Evolutionary conservation across 2,888 invertebrate species (phyloP).

Genomic region (Erebia epiphron): DNA sequence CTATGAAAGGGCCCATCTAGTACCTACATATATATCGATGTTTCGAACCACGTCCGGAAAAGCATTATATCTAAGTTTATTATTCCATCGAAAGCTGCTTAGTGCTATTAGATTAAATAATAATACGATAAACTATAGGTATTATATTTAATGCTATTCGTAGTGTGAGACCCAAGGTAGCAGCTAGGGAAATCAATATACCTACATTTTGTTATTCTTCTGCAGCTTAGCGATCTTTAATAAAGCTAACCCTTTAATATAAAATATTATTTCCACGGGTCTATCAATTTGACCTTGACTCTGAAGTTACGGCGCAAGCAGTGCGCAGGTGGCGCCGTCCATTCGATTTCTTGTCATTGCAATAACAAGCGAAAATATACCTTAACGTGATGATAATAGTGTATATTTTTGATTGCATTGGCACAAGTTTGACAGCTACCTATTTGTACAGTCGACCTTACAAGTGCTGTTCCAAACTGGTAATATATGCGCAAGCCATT

Average conservation of each 20-base stretch:
- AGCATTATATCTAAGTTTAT: too few relatives aligned
- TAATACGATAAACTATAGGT: too few relatives aligned
- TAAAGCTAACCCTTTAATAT: slow-evolving; percentile 26
- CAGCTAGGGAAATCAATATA: not conserved
- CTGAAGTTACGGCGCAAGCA: slow-evolving; percentile 36
- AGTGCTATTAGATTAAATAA: too few relatives aligned
- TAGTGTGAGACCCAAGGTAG: not conserved
- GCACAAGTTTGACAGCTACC: slow-evolving; percentile 39
- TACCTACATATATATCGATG: too few relatives aligned
- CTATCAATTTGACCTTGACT: slow-evolving; percentile 41
- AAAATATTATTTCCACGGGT: slow-evolving; percentile 25
- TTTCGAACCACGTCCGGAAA: too few relatives aligned
- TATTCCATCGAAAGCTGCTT: too few relatives aligned
- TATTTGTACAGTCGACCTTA: slow-evolving; percentile 42
- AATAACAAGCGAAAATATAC: slow-evolving; percentile 15
- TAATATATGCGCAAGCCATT: slow-evolving; percentile 37
- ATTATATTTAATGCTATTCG: not conserved
- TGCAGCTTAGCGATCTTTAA: not conserved
- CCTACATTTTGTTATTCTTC: not conserved
- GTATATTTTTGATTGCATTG: slow-evolving; percentile 13
- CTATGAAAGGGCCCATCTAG: too few relatives aligned
- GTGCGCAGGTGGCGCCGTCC: slow-evolving; percentile 41
- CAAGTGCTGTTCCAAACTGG: slow-evolving; percentile 40
- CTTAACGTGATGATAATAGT: not conserved
- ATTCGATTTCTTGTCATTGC: slow-evolving; percentile 25